These are phyloP conservation scores for Gadus chalcogrammus DNA, from an alignment of 2,113 vertebrate species.

Conservation along the genomic window DNA sequence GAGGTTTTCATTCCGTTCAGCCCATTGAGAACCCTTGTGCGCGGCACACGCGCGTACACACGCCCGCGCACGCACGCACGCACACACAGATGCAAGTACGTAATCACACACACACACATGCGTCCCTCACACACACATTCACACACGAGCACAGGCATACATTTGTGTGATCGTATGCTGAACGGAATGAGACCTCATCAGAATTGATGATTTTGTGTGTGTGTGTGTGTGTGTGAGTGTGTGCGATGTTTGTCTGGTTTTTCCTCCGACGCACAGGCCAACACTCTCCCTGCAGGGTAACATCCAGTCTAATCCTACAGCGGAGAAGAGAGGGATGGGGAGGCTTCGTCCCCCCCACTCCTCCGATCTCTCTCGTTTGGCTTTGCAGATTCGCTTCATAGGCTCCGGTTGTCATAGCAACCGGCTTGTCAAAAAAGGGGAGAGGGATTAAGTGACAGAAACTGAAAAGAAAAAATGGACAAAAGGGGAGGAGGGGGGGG, in stretches of 20 bases:
- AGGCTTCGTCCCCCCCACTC: neutral
- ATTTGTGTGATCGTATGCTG: too few relatives aligned
- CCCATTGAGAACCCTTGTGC: neutral
- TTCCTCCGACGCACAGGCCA: too few relatives aligned
- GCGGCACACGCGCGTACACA: neutral
- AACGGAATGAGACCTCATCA: too few relatives aligned
- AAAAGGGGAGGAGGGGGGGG: neutral
- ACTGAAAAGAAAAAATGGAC: neutral
- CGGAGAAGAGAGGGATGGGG: neutral
- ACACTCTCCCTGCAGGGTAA: neutral
- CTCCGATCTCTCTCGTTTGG: neutral
- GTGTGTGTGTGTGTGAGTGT: too few relatives aligned
- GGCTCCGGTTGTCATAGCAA: constrained; percentile 30
- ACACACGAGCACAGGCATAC: too few relatives aligned
- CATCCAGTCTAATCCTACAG: constrained; percentile 21
- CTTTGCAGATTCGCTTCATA: constrained; percentile 11
- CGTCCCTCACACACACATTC: too few relatives aligned
- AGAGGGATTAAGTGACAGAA: neutral
- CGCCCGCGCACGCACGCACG: constrained; percentile 7
- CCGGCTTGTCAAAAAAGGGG: constrained; percentile 14
- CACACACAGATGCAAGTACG: too few relatives aligned
- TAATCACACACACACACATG: too few relatives aligned
- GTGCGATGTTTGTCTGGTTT: too few relatives aligned
- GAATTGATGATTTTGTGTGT: too few relatives aligned
- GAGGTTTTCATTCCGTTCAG: neutral